These are phyloP conservation scores for Diceros bicornis DNA, from an alignment of 2,797 vertebrate species.

Conservation along the genomic window DNA sequence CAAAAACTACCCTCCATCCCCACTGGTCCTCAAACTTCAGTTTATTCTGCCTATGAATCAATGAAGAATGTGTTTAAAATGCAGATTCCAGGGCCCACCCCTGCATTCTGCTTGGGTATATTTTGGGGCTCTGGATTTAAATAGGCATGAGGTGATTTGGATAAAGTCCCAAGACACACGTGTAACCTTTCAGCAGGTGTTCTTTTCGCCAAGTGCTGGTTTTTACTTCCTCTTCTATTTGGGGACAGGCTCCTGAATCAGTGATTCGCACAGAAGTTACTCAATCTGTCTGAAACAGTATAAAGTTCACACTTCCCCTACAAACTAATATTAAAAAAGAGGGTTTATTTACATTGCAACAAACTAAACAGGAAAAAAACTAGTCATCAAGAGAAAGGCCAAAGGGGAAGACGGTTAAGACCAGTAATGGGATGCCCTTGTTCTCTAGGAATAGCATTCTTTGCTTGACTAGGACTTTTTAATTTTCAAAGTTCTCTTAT, in stretches of 20 bases:
- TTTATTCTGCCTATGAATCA: background rate
- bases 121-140: slow-evolving; percentile 54
- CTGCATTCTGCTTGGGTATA: background rate
- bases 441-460: background rate
- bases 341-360: slow-evolving; percentile 39
- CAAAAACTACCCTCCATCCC: background rate
- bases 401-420: background rate
- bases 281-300: slow-evolving; percentile 46
- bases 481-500: background rate
- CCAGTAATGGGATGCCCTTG: background rate
- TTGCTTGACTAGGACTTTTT: background rate
- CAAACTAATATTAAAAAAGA: background rate
- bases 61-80: background rate
- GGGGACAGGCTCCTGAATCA: background rate
- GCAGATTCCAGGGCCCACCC: background rate
- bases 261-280: slow-evolving; percentile 47
- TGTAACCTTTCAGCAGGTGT: background rate
- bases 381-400: background rate
- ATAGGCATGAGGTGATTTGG: background rate
- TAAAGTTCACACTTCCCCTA: slow-evolving; percentile 68
- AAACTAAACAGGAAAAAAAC: background rate
- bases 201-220: background rate
- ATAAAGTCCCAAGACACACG: background rate
- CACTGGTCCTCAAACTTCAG: background rate
- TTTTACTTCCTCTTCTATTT: slow-evolving; percentile 54